Evolutionary conservation across 2,888 invertebrate genomes (phyloP), one percentile per base, ranked within the genome.

Genomic region (Acronicta aceris): DNA sequence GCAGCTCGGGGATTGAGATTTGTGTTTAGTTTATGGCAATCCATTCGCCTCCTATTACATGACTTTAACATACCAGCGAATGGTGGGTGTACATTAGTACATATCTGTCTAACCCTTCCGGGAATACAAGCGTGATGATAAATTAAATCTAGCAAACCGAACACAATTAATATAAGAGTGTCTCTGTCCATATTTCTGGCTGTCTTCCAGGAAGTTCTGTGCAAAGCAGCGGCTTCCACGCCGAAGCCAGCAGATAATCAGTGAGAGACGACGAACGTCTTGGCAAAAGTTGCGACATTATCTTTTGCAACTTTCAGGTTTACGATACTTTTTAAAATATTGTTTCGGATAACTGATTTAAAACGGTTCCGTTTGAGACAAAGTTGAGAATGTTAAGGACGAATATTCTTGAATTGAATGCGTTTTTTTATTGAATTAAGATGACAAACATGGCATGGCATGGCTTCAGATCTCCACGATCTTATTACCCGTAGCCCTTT

Each of bases 211-310:
- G 52, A 55, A 67, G 65, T 67, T 52, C 50, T 48, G 53, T 54
- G 54, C 59, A 55, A 65, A 71, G 52, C 61, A 59, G 51, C 48
- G 59, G 65, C 62, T 66, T 55, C 66, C 43, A 47, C 41, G 40
- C 65, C 45, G 21, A 54, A 62, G 65, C 71, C 71, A 73, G 63
- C 65, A 69, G 76, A 76, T 76, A 71, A 76, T 76, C 76, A 76
- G 65, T 54, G 42, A 8, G 41, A 55, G 63, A 62, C 70, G 33
- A 60, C 47, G 21, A 21, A 21, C 4, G 59, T 76, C 63, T 76
- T 76, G 76, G 76, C 76, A 76, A 68, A 64, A 64, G 53, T 57
- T 50, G 40, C 21, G 57, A 71, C 65, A 69, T 71, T 74, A 76
- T 76, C 76, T 64, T 25, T 42, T 21, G 13, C 53, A 33, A 65